Conservation (phyloP, 2,888 invertebrate genomes). For the Philhelius pedissequus region DNA sequence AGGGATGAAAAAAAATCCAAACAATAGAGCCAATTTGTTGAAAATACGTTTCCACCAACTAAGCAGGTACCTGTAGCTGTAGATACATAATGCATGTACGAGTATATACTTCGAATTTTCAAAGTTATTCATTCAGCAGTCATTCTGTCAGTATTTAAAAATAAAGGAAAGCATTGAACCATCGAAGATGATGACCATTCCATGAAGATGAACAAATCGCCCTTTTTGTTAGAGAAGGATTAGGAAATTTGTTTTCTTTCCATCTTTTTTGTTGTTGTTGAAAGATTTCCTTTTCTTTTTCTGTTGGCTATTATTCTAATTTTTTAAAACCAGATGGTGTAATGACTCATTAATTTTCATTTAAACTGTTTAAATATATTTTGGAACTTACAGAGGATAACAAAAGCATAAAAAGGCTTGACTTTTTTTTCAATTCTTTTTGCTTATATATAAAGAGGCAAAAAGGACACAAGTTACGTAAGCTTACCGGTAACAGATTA, state of each 20-base stretch:
- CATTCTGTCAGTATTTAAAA: not conserved
- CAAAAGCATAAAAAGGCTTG: slow-evolving; percentile 6
- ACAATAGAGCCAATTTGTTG: slow-evolving; percentile 57
- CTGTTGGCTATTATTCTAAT: not conserved
- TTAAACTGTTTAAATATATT: slow-evolving; percentile 60
- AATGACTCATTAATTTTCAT: slow-evolving; percentile 64
- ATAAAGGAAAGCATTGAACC: slow-evolving; percentile 14
- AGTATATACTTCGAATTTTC: not conserved
- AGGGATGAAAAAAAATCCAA: slow-evolving; percentile 18
- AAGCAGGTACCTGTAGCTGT: not conserved
- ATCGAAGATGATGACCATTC: slow-evolving; percentile 56
- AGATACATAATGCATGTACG: not conserved
- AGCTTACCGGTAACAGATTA: slow-evolving; percentile 43
- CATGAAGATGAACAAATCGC: slow-evolving; percentile 22
- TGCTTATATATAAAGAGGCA: too few relatives aligned
- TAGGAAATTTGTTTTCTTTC: slow-evolving; percentile 24
- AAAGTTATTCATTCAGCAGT: slow-evolving; percentile 3
- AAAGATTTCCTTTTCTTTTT: not conserved
- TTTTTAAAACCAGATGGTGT: slow-evolving; percentile 52
- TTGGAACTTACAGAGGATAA: slow-evolving; percentile 11
- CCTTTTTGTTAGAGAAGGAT: slow-evolving; percentile 7
- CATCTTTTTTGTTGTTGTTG: not conserved
- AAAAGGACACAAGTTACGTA: slow-evolving; percentile 39
- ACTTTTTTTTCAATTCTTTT: too few relatives aligned
- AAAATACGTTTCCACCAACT: slow-evolving; percentile 7